A percentile compares a stretch with the other conserved stretches of the same genome.
Conservation (phyloP, 2,888 invertebrate genomes). For the Campoplex nolae region DNA sequence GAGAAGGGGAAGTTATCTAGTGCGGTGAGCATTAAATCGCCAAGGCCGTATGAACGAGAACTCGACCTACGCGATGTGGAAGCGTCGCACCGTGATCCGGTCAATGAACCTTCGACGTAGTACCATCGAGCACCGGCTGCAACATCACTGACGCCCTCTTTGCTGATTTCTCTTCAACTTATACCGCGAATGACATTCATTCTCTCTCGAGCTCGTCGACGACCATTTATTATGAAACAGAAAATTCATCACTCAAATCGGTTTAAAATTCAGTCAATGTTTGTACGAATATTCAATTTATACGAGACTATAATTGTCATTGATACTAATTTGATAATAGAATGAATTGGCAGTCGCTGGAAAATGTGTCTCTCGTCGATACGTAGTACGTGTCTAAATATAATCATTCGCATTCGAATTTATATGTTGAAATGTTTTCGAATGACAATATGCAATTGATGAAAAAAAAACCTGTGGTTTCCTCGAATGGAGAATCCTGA, state of each 20-base stretch:
- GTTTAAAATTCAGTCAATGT: background rate
- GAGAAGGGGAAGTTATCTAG: slow-evolving; percentile 82
- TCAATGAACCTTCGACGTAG: slow-evolving; percentile 79
- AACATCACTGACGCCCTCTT: slow-evolving; percentile 53
- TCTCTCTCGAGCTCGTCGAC: slow-evolving; percentile 17
- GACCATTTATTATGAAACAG: background rate
- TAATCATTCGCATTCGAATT: background rate
- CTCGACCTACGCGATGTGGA: slow-evolving; percentile 72
- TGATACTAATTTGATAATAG: background rate
- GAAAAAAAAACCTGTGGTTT: background rate
- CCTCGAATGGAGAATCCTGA: background rate
- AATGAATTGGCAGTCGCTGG: background rate
- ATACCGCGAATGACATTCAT: slow-evolving; percentile 28
- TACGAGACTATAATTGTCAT: background rate
- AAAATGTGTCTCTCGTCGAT: background rate
- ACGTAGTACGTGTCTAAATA: background rate
- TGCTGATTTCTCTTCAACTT: slow-evolving; percentile 32
- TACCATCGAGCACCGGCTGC: slow-evolving; percentile 66
- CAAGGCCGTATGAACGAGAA: slow-evolving; percentile 81
- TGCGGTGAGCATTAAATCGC: slow-evolving; percentile 83
- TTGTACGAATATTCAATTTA: background rate
- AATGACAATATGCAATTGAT: background rate
- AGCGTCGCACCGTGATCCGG: slow-evolving; percentile 78
- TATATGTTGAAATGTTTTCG: background rate
- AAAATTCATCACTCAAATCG: background rate